Percentiles rank a stretch among this genome's conserved stretches.
Evolutionary conservation across 2,113 vertebrate genomes (phyloP).

Genomic region (Eolophus roseicapilla): DNA sequence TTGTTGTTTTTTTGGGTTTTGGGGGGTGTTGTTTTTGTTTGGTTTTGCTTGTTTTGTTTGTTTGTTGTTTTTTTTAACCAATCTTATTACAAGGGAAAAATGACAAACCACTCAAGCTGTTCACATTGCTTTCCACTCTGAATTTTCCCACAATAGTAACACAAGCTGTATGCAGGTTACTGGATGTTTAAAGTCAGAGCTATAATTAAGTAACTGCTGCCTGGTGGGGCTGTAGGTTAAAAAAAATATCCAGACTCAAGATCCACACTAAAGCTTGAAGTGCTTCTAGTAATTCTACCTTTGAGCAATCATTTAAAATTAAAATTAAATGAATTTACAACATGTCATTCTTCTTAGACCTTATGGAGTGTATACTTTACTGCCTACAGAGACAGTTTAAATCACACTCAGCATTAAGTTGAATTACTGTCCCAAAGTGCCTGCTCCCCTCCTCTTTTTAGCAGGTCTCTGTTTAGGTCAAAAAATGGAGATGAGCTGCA

Average conservation of each 20-base stretch:
- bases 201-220: background rate
- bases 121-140: background rate
- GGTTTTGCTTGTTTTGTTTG: no score
- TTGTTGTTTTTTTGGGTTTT: background rate
- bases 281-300: slow-evolving; percentile 1
- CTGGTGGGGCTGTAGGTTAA: background rate
- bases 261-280: background rate
- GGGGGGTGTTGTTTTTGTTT: background rate
- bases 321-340: slow-evolving; percentile 40
- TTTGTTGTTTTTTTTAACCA: background rate
- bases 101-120: background rate
- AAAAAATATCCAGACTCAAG: background rate
- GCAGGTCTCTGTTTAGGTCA: slow-evolving; percentile 26
- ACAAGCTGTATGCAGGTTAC: background rate
- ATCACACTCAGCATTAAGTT: slow-evolving; percentile 7
- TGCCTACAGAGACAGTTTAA: background rate
- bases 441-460: background rate
- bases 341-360: slow-evolving; percentile 13
- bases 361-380: background rate
- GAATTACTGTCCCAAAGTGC: slow-evolving; percentile 36
- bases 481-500: background rate
- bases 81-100: background rate
- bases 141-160: background rate
- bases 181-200: background rate
- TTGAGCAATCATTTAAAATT: slow-evolving; percentile 24